A percentile compares a stretch with the other conserved stretches of the same genome.
These are phyloP conservation scores for Sphaerophoria taeniata DNA, from an alignment of 2,888 invertebrate genomes.

Conservation along the genomic window DNA sequence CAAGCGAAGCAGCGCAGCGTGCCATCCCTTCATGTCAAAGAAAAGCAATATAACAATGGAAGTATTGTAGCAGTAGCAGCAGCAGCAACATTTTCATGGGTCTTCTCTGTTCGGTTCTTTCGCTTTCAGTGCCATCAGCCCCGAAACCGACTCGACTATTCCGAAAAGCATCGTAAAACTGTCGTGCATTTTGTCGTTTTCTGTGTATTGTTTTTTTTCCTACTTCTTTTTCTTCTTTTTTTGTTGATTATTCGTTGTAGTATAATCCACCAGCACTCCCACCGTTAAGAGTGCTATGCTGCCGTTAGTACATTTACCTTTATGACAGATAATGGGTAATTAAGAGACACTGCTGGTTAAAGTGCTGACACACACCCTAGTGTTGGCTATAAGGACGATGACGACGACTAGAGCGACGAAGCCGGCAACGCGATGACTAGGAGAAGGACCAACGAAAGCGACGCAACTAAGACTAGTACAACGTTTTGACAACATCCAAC, in stretches of 20 bases:
- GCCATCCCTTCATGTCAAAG: not conserved
- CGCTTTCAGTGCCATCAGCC: not conserved
- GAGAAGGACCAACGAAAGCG: not conserved
- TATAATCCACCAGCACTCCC: conserved; percentile 29
- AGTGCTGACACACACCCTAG: conserved; percentile 74
- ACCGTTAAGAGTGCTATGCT: not conserved
- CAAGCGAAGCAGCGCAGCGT: not conserved
- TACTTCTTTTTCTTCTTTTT: conserved; percentile 16
- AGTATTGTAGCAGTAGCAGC: too few species aligned
- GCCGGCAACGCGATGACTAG: not conserved
- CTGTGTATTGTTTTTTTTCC: not conserved
- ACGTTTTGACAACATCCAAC: conserved; percentile 50
- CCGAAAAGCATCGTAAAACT: conserved; percentile 64
- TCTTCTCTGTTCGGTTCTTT: not conserved
- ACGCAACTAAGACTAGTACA: not conserved
- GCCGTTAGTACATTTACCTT: conserved; percentile 72
- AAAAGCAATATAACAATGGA: too few species aligned
- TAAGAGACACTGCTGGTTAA: conserved; percentile 48
- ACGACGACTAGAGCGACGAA: conserved; percentile 32
- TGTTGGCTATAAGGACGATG: conserved; percentile 55
- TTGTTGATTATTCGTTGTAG: conserved; percentile 16
- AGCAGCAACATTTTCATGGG: too few species aligned
- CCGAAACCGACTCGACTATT: not conserved
- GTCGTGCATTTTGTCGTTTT: conserved; percentile 66
- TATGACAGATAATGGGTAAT: conserved; percentile 72